Evolutionary conservation across 2,797 vertebrate genomes (phyloP).

Genomic region (Pseudomugil tenellus): DNA sequence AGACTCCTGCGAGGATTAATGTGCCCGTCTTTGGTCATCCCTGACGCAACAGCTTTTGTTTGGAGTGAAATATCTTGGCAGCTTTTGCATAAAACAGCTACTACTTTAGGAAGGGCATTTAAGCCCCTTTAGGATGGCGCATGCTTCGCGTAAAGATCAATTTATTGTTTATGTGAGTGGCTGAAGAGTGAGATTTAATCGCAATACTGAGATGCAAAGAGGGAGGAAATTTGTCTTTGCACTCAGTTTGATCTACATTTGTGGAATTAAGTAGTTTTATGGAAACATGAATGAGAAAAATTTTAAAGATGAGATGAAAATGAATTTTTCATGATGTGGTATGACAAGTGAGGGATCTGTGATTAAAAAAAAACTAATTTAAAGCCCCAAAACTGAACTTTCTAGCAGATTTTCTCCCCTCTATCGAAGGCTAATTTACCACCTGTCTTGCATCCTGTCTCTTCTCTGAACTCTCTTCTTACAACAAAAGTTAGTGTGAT

Average conservation of each 20-base stretch:
- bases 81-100: not conserved
- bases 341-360: too few relatives aligned
- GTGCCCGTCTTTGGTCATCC: not conserved
- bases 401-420: too few relatives aligned
- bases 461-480: too few relatives aligned
- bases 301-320: too few relatives aligned
- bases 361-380: too few relatives aligned
- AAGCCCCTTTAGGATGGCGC: not conserved
- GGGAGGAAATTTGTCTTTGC: not conserved
- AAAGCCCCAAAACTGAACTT: too few relatives aligned
- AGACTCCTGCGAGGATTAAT: not conserved
- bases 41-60: constrained; percentile 20
- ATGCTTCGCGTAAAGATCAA: not conserved
- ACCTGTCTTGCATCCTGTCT: not conserved
- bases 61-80: constrained; percentile 8
- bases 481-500: too few relatives aligned
- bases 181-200: not conserved
- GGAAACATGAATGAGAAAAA: not conserved
- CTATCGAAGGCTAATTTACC: too few relatives aligned
- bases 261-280: not conserved
- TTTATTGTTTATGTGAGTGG: not conserved
- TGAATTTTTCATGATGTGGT: too few relatives aligned
- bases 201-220: not conserved
- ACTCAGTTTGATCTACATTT: not conserved
- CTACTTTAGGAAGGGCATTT: not conserved